Percentiles rank a stretch among this genome's conserved stretches.
phyloP scores from a whole-genome alignment of 2,113 vertebrate genomes.

The Halichoerus grypus region DNA sequence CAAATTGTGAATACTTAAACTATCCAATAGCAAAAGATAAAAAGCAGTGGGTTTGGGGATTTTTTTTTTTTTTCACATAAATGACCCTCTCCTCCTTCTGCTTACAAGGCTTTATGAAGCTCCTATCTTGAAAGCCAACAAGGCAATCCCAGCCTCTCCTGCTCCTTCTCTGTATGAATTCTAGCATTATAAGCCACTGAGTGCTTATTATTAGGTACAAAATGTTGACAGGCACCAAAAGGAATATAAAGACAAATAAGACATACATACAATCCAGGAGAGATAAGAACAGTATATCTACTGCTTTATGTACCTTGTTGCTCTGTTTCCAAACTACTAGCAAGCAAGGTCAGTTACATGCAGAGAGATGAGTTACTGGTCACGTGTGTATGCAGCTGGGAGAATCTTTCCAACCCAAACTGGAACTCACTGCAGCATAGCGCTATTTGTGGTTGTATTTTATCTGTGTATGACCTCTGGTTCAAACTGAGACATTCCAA shows the following conservation, averaged over 20 bases:
- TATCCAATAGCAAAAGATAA: constrained; percentile 16
- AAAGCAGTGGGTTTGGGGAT: neutral
- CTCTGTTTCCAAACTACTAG: constrained; percentile 22
- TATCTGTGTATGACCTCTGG: constrained; percentile 19
- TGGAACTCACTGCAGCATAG: neutral
- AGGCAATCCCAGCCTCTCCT: constrained; percentile 36
- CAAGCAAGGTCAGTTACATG: neutral
- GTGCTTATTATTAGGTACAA: constrained; percentile 41
- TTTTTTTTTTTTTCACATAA: constrained; percentile 56
- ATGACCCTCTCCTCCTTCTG: neutral
- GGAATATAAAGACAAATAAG: constrained; percentile 14
- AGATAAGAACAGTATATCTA: neutral
- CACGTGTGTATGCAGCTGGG: neutral
- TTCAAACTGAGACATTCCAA: neutral
- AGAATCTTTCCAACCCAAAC: constrained; percentile 40
- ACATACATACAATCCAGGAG: neutral
- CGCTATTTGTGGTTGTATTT: neutral
- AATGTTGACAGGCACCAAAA: constrained; percentile 33
- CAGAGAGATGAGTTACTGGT: neutral
- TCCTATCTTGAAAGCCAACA: neutral
- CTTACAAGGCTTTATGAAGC: neutral
- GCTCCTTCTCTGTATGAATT: neutral
- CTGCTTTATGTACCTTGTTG: neutral
- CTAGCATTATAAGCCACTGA: constrained; percentile 45
- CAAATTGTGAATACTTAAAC: neutral